phyloP scores from a whole-genome alignment of 2,888 invertebrate genomes.

The Falcaria lacertinaria region DNA sequence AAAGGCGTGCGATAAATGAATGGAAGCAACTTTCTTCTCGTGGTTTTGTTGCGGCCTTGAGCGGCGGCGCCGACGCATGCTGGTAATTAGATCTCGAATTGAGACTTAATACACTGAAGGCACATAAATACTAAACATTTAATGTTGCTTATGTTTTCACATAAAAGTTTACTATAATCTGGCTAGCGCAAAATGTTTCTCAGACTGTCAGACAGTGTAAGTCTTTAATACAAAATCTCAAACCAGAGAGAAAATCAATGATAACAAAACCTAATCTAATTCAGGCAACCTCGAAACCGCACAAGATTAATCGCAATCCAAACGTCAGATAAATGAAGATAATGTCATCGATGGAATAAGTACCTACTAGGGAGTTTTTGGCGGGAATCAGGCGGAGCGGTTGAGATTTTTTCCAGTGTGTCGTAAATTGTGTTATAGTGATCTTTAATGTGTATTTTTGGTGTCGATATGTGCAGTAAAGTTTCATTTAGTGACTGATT shows the following conservation, averaged over 20 bases:
- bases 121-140: not conserved
- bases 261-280: conserved; percentile 16
- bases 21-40: conserved; percentile 39
- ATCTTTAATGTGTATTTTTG: too few relatives aligned
- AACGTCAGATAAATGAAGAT: conserved; percentile 43
- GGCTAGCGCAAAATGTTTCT: too few relatives aligned
- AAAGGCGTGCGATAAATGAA: conserved; percentile 23
- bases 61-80: conserved; percentile 11
- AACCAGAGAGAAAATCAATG: conserved; percentile 20
- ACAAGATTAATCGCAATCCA: conserved; percentile 37
- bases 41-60: conserved; percentile 22
- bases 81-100: not conserved
- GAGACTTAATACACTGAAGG: too few relatives aligned
- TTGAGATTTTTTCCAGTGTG: too few relatives aligned
- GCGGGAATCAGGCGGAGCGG: too few relatives aligned
- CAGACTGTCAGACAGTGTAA: too few relatives aligned
- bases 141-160: too few relatives aligned
- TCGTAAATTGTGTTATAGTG: too few relatives aligned
- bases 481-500: too few relatives aligned
- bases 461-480: too few relatives aligned
- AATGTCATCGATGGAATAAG: conserved; percentile 35
- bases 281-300: conserved; percentile 16
- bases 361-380: too few relatives aligned
- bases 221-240: conserved; percentile 3
- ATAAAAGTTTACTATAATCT: too few relatives aligned